Evolutionary conservation across 2,113 vertebrate genomes (phyloP).

Genomic region (Urocolius indicus): DNA sequence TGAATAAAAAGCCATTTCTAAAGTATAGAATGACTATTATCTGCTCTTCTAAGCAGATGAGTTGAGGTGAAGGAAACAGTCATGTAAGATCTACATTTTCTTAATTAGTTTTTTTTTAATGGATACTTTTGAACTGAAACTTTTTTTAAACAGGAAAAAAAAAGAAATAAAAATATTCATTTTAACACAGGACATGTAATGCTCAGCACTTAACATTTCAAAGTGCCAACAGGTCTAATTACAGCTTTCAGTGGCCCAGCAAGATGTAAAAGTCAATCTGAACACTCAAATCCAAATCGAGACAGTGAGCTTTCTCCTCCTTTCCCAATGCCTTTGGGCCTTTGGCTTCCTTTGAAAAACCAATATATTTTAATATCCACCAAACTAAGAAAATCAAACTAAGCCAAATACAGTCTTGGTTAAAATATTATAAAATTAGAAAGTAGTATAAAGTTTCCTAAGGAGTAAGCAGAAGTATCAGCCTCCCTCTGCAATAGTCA

Average conservation of each 20-base stretch:
- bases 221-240: slow-evolving; percentile 1
- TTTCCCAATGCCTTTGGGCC: background rate
- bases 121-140: background rate
- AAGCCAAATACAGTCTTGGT: background rate
- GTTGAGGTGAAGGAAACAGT: background rate
- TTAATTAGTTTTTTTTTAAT: background rate
- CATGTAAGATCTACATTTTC: background rate
- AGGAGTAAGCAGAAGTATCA: background rate
- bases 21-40: slow-evolving; percentile 15
- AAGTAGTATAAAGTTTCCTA: background rate
- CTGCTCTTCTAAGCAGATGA: background rate
- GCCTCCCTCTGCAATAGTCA: background rate
- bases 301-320: background rate
- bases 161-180: background rate
- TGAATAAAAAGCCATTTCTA: slow-evolving; percentile 2
- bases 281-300: background rate
- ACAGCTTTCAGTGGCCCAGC: background rate
- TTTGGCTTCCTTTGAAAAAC: background rate
- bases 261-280: background rate
- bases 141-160: background rate
- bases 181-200: background rate
- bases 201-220: background rate
- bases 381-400: background rate
- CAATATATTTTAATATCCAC: accelerated
- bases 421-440: background rate